These are phyloP conservation scores for Zaprionus tsacasi DNA, from an alignment of 1,140 invertebrate species.

Conservation along the genomic window DNA sequence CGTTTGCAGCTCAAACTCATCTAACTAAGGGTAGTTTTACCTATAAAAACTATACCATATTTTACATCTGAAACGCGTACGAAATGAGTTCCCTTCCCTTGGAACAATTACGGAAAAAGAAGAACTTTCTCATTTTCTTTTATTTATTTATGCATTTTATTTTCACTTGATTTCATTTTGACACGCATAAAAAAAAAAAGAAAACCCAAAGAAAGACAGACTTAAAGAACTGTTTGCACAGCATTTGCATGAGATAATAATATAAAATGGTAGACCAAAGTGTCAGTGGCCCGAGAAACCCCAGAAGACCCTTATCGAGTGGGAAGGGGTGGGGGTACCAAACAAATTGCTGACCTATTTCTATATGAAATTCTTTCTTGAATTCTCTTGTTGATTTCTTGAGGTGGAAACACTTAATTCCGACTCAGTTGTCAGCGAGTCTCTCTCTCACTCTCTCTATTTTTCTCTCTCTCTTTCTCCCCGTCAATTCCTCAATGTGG, in stretches of 20 bases:
- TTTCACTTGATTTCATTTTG: constrained; percentile 78
- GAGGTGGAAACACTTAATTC: constrained; percentile 69
- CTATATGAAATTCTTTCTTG: constrained; percentile 64
- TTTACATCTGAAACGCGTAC: constrained; percentile 25
- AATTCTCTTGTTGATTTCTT: constrained; percentile 52
- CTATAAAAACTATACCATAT: constrained; percentile 37
- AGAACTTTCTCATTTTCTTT: constrained; percentile 51
- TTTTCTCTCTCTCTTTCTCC: constrained; percentile 10
- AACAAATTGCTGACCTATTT: constrained; percentile 69
- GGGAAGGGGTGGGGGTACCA: background rate
- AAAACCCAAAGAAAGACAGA: constrained; percentile 16
- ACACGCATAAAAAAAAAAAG: constrained; percentile 31
- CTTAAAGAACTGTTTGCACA: constrained; percentile 47
- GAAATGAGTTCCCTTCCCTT: constrained; percentile 50
- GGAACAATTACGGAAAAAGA: constrained; percentile 50
- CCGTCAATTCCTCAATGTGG: background rate
- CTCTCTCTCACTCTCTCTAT: no score
- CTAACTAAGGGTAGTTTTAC: constrained; percentile 49
- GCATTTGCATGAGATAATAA: constrained; percentile 60
- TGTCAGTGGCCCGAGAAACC: background rate
- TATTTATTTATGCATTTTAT: constrained; percentile 75
- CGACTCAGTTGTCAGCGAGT: constrained; percentile 58
- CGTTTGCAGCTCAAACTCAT: constrained; percentile 1
- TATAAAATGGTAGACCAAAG: background rate
- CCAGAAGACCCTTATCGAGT: background rate